Conservation (phyloP, 2,113 vertebrate species). For the Lutjanus erythropterus region DNA sequence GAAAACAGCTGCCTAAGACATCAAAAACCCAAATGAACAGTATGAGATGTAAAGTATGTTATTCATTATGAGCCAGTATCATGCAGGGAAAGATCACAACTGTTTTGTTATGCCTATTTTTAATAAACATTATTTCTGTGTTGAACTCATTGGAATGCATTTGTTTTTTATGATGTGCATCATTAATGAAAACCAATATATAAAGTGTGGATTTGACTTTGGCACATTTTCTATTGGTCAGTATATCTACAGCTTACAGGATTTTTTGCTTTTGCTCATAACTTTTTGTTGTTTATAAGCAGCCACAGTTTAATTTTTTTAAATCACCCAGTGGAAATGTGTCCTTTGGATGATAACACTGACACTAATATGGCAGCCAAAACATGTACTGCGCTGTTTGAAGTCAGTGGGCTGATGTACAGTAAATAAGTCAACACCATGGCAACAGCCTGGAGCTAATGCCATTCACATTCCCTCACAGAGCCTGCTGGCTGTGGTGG, state of each 20-base stretch:
- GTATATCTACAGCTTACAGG: constrained; percentile 7
- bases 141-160: background rate
- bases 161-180: constrained; percentile 7
- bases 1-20: constrained; percentile 48
- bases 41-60: constrained; percentile 3
- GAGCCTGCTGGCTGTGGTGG: constrained; percentile 43
- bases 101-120: background rate
- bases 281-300: constrained; percentile 33
- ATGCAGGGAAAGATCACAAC: background rate
- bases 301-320: constrained; percentile 39
- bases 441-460: constrained; percentile 72
- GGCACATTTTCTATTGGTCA: background rate
- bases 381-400: constrained; percentile 52
- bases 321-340: constrained; percentile 67
- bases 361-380: constrained; percentile 69
- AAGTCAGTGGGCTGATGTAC: constrained; percentile 73
- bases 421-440: constrained; percentile 79
- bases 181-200: constrained; percentile 12
- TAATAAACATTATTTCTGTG: background rate
- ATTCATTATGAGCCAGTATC: constrained; percentile 23
- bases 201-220: constrained; percentile 16
- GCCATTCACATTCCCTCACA: constrained; percentile 62
- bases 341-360: constrained; percentile 70
- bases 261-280: constrained; percentile 18
- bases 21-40: constrained; percentile 20